Evolutionary conservation across 2,113 vertebrate species (phyloP).

Genomic region (Labrus mixtus): DNA sequence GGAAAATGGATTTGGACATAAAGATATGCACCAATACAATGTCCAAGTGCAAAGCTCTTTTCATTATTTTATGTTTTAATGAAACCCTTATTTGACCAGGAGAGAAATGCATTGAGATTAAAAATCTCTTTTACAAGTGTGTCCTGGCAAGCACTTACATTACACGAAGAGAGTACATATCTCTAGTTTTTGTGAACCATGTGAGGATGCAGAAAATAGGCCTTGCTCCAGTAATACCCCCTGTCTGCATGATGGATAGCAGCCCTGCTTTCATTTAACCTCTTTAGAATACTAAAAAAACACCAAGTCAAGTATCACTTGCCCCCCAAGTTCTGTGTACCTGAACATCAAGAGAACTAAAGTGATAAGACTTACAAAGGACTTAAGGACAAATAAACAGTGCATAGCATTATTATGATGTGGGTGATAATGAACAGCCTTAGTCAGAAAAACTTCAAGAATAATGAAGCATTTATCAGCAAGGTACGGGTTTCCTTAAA

Average conservation of each 20-base stretch:
- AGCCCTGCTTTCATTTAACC: slow-evolving; percentile 53
- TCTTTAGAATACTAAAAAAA: slow-evolving; percentile 62
- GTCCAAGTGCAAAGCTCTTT: slow-evolving; percentile 3
- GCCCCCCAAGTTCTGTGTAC: slow-evolving; percentile 22
- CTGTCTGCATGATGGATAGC: slow-evolving; percentile 74
- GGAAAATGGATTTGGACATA: neutral
- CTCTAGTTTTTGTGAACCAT: slow-evolving; percentile 39
- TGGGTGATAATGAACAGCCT: neutral
- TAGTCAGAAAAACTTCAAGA: neutral
- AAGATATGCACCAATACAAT: slow-evolving; percentile 5
- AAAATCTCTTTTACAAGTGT: no score
- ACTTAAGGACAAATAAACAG: neutral
- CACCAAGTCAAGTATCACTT: slow-evolving; percentile 53
- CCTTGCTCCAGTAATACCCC: slow-evolving; percentile 52
- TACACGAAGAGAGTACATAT: slow-evolving; percentile 20
- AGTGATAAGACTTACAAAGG: slow-evolving; percentile 8
- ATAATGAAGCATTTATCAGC: slow-evolving; percentile 28
- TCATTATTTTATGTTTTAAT: neutral
- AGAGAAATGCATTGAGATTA: no score
- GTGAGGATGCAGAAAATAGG: slow-evolving; percentile 64
- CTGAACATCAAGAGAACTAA: slow-evolving; percentile 44
- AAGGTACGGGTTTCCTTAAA: slow-evolving; percentile 9
- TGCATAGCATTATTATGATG: neutral
- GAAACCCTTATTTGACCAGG: no score
- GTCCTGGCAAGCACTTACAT: neutral